Evolutionary conservation across 2,113 vertebrate species (phyloP).

Genomic region (Ameiurus melas): DNA sequence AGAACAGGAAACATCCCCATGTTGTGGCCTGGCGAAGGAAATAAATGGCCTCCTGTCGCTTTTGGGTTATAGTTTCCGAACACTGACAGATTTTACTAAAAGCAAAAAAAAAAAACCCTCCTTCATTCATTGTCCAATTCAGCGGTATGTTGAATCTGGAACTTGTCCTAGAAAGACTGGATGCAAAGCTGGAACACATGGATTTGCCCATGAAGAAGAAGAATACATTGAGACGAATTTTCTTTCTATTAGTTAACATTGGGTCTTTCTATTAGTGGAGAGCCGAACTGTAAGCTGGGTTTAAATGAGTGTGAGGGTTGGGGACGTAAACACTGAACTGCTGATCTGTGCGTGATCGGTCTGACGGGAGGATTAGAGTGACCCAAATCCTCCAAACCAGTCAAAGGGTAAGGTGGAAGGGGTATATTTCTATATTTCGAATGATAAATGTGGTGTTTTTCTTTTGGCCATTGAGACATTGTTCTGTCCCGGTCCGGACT

Average conservation of each 20-base stretch:
- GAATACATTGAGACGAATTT: neutral
- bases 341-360: slow-evolving; percentile 35
- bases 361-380: slow-evolving; percentile 47
- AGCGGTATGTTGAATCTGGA: neutral
- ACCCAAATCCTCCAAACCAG: slow-evolving; percentile 43
- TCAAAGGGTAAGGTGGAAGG: neutral
- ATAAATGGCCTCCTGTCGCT: neutral
- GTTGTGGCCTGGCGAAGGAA: neutral
- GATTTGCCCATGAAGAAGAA: neutral
- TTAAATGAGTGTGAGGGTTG: neutral
- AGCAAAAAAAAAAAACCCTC: too few relatives aligned
- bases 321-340: slow-evolving; percentile 33
- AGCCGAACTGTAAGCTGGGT: neutral
- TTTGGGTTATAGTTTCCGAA: neutral
- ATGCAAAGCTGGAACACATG: neutral
- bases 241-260: neutral
- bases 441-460: neutral
- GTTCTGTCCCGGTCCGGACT: neutral
- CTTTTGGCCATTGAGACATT: neutral
- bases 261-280: neutral
- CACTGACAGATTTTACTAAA: too few relatives aligned
- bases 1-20: neutral
- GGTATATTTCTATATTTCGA: neutral
- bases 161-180: neutral
- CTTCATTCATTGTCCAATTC: neutral